Evolutionary conservation across 2,888 invertebrate genomes (phyloP), one percentile per base, ranked within the genome.

Genomic region (Listrodromus nycthemerus): DNA sequence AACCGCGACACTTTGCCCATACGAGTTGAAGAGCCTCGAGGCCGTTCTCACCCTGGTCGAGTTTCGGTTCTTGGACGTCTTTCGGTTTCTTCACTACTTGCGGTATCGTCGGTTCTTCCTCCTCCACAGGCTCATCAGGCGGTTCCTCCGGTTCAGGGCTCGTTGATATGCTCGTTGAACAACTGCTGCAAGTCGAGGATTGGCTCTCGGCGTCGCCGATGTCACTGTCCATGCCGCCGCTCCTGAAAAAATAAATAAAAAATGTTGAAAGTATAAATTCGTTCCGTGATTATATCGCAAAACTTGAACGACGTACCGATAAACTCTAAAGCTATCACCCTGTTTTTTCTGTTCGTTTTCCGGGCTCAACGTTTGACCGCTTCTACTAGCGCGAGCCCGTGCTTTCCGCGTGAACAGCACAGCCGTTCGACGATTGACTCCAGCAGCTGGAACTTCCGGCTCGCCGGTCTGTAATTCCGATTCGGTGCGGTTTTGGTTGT

Each of bases 1-100:
- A 98, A 27, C 98, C 98, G 87, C 97, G 96, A 94, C 98, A 98
- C 93, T 99, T 99, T 21, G 99, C 99, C 99, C 99, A 99, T 1
- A 99, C 99, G 65, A 99, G 95, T 93, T 98, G 98, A 84, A 99
- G 94, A 1, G 98, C 98, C 89, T 97, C 97, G 80, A 98, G 93
- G 45, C 95, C 93, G 79, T 83, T 86, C 16, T 88, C 88, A 21
- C 78, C 78, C 8, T 82, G 84, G 24, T 74, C 76, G 48, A 69
- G 84, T 66, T 89, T 87, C 21, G 83, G 82, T 30, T 91, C 90
- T 81, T 88, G 86, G 16, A 65, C 84, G 37, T 81, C 85, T 69
- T 88, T 89, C 13, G 86, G 70, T 75, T 85, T 86, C 71, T 87
- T 87, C 16, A 79, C 58, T 50, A 78, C 80, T 69, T 77, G 83